These are phyloP conservation scores for Thryonomys swinderianus DNA, from an alignment of 2,113 vertebrate species.

Conservation along the genomic window DNA sequence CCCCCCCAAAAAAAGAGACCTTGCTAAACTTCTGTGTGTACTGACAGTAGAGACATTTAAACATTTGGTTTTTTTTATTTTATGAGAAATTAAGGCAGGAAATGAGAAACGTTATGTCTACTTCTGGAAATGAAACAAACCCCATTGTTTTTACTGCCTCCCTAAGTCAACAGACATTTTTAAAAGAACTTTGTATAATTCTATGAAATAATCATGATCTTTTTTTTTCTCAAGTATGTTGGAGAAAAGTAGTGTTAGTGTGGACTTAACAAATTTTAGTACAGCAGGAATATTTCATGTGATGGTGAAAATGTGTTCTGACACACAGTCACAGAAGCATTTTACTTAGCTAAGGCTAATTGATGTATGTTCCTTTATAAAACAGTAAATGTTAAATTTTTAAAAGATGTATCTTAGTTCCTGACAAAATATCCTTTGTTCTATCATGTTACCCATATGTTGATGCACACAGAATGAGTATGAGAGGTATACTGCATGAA, in stretches of 20 bases:
- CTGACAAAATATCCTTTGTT: not conserved
- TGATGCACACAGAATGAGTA: not conserved
- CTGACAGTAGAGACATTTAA: not conserved
- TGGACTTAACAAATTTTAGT: not conserved
- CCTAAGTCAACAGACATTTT: not conserved
- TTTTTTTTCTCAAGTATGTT: not conserved
- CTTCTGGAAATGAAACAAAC: not conserved
- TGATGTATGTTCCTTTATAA: not conserved
- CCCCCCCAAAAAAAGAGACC: not conserved
- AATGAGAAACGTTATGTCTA: not conserved
- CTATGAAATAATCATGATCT: not conserved
- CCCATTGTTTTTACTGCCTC: not conserved
- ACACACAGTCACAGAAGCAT: not conserved
- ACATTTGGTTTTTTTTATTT: not conserved
- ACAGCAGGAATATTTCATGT: not conserved
- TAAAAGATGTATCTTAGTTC: not conserved
- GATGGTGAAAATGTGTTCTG: not conserved
- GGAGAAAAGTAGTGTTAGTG: not conserved
- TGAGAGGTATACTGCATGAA: not conserved
- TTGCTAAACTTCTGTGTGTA: no score
- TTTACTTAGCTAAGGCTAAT: conserved; percentile 31
- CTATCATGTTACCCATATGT: not conserved
- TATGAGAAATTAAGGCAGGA: not conserved
- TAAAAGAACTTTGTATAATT: conserved; percentile 35
- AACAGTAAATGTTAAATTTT: not conserved